Evolutionary conservation across 1,140 invertebrate species (phyloP).

Genomic region (Dolichoris vasculosae): DNA sequence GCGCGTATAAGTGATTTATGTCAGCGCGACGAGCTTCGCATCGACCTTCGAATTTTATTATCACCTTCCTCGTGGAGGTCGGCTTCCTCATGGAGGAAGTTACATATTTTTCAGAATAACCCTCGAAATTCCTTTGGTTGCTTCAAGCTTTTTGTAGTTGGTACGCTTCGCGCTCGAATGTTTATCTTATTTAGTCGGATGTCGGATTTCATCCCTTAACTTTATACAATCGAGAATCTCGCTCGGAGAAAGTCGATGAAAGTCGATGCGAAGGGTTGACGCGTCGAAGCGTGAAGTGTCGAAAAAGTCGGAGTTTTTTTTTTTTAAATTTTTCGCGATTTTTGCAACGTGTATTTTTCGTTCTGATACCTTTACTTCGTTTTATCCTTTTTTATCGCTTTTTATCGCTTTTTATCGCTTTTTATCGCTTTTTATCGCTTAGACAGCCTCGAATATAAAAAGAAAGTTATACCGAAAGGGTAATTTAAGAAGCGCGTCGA

Average conservation of each 20-base stretch:
- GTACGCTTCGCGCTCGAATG: slow-evolving; percentile 31
- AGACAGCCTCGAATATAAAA: slow-evolving; percentile 38
- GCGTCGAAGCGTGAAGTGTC: slow-evolving; percentile 55
- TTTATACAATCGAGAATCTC: slow-evolving; percentile 34
- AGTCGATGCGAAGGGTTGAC: slow-evolving; percentile 50
- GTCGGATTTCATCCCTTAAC: slow-evolving; percentile 20
- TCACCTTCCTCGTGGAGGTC: slow-evolving; percentile 32
- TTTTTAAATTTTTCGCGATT: background rate
- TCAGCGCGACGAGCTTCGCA: slow-evolving; percentile 50
- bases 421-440: background rate
- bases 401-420: background rate
- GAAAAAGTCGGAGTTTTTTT: slow-evolving; percentile 53
- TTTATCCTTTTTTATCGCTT: background rate
- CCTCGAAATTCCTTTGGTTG: background rate
- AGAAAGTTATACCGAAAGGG: slow-evolving; percentile 14
- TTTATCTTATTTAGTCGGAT: slow-evolving; percentile 15
- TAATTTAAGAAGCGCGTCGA: slow-evolving; percentile 24
- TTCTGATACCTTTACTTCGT: background rate
- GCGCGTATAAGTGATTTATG: slow-evolving; percentile 53
- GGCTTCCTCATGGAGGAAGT: slow-evolving; percentile 55
- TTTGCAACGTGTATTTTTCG: background rate
- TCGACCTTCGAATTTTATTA: slow-evolving; percentile 52
- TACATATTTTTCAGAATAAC: background rate
- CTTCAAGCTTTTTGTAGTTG: slow-evolving; percentile 24
- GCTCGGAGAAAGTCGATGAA: slow-evolving; percentile 43